Conservation (phyloP, 2,797 vertebrate genomes). For the Harpagifer antarcticus region DNA sequence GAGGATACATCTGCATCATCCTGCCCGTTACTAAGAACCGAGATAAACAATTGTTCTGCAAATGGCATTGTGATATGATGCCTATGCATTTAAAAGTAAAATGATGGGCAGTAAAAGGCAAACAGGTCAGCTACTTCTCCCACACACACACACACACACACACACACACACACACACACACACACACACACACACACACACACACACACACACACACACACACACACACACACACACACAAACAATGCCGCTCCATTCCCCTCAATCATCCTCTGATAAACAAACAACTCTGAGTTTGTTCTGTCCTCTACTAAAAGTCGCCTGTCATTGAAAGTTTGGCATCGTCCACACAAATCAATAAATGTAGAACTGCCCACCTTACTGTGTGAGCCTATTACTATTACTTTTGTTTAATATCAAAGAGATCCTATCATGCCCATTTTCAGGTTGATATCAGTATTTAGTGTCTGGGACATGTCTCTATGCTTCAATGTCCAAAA, state of each 20-base stretch:
- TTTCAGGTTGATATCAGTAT: too few relatives aligned
- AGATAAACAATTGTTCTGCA: constrained; percentile 10
- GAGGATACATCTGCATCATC: constrained; percentile 16
- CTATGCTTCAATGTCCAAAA: too few relatives aligned
- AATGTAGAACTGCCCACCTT: constrained; percentile 9
- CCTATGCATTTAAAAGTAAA: constrained; percentile 23
- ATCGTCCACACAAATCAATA: constrained; percentile 28
- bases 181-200: background rate
- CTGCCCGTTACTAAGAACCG: constrained; percentile 9
- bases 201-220: background rate
- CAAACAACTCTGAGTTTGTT: constrained; percentile 39
- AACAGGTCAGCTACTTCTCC: constrained; percentile 21
- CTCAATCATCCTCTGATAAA: constrained; percentile 16
- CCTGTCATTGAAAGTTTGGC: constrained; percentile 42
- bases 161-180: background rate
- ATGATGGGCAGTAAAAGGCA: constrained; percentile 18
- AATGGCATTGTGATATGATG: constrained; percentile 6
- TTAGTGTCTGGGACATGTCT: too few relatives aligned
- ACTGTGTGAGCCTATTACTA: background rate
- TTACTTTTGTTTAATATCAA: too few relatives aligned
- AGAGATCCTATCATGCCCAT: too few relatives aligned
- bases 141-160: background rate
- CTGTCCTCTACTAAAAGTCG: constrained; percentile 48
- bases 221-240: background rate
- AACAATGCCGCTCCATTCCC: background rate